These are phyloP conservation scores for Calosoma granatense DNA, from an alignment of 1,140 invertebrate species.

Conservation along the genomic window DNA sequence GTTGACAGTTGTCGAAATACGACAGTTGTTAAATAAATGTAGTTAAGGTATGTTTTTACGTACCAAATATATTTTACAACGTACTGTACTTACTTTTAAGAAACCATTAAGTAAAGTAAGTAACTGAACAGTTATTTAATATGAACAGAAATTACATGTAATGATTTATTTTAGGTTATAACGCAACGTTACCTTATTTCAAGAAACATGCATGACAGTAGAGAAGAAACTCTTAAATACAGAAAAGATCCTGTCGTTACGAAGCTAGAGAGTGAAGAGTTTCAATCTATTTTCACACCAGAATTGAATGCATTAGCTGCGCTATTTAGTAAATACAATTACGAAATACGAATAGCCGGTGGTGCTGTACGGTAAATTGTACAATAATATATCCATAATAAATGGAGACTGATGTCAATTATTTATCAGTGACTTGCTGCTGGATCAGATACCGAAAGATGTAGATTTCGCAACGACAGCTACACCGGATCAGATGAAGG, in stretches of 20 bases:
- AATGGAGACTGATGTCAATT: neutral
- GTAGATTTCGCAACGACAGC: constrained; percentile 97
- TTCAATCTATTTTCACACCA: constrained; percentile 70
- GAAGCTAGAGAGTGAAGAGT: constrained; percentile 59
- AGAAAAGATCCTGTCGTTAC: constrained; percentile 56
- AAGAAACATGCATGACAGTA: neutral
- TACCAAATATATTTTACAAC: too few relatives aligned
- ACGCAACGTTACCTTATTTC: neutral
- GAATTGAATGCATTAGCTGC: constrained; percentile 58
- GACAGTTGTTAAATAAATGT: too few relatives aligned
- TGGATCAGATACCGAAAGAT: constrained; percentile 76
- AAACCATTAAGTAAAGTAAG: too few relatives aligned
- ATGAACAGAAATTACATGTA: too few relatives aligned
- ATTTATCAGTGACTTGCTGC: constrained; percentile 73
- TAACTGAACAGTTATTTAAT: too few relatives aligned
- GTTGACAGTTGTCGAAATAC: too few relatives aligned
- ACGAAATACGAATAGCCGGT: constrained; percentile 87
- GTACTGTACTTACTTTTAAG: too few relatives aligned
- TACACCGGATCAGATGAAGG: constrained; percentile 93
- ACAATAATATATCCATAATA: neutral
- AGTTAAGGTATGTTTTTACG: too few relatives aligned
- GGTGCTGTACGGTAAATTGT: constrained; percentile 67
- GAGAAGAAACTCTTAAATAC: constrained; percentile 25
- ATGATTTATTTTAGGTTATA: neutral
- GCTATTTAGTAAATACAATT: constrained; percentile 72